phyloP scores from a whole-genome alignment of 2,113 vertebrate species.

The Trematocara unimaculatum region DNA sequence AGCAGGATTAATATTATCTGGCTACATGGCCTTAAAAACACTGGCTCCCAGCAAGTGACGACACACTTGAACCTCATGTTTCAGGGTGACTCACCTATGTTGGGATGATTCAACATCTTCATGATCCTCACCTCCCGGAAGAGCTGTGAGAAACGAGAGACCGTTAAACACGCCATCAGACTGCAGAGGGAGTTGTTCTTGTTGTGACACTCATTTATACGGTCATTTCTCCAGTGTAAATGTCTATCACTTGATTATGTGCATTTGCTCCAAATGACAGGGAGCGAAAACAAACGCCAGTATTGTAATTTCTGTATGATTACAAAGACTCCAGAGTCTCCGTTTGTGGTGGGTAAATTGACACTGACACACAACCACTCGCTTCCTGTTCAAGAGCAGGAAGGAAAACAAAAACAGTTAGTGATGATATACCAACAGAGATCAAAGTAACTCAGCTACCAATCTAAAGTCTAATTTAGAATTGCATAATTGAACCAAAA shows the following conservation, averaged over 20 bases:
- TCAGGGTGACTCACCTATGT: constrained; percentile 82
- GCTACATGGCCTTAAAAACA: not conserved
- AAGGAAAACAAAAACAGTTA: not conserved
- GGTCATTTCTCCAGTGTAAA: not conserved
- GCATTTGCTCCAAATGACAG: not conserved
- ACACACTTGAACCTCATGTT: not conserved
- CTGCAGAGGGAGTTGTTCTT: not conserved
- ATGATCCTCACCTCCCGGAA: constrained; percentile 95
- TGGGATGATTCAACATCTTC: constrained; percentile 93
- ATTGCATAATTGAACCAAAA: not conserved
- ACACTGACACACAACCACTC: not conserved
- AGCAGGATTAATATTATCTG: not conserved
- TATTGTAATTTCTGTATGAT: not conserved
- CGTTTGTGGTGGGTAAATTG: not conserved
- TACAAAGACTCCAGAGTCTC: not conserved
- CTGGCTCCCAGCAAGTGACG: not conserved
- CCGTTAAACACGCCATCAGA: not conserved
- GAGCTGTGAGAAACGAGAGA: constrained; percentile 69
- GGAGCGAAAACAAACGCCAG: not conserved
- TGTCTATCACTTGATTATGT: not conserved
- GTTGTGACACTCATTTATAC: not conserved
- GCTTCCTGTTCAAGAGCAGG: constrained; percentile 5
- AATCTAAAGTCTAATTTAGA: not conserved
- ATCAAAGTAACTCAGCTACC: not conserved
- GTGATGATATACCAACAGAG: not conserved